phyloP scores from a whole-genome alignment of 2,797 vertebrate species.

The Crenichthys baileyi region DNA sequence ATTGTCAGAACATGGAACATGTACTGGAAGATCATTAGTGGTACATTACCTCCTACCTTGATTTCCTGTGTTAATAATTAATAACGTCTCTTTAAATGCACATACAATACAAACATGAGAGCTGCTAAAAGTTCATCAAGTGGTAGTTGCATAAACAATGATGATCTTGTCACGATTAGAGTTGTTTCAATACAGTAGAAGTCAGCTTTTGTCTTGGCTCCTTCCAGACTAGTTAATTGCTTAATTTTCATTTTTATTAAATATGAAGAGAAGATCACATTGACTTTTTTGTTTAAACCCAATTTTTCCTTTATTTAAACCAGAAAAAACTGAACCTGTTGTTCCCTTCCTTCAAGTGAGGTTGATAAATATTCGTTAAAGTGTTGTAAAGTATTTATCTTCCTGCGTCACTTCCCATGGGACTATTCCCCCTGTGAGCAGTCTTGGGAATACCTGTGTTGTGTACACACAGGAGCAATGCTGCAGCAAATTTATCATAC shows the following conservation, averaged over 20 bases:
- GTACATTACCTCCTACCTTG: neutral
- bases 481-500: constrained; percentile 65
- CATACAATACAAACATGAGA: neutral
- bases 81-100: neutral
- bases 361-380: constrained; percentile 59
- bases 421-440: constrained; percentile 21
- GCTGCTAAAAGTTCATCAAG: neutral
- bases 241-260: too few relatives aligned
- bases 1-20: neutral
- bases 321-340: constrained; percentile 34
- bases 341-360: constrained; percentile 30
- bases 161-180: neutral
- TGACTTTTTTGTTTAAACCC: constrained; percentile 18
- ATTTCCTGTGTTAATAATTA: neutral
- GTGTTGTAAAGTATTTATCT: constrained; percentile 33
- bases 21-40: neutral
- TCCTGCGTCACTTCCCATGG: constrained; percentile 5
- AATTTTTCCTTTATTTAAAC: constrained; percentile 21
- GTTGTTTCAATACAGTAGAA: neutral
- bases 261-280: too few relatives aligned
- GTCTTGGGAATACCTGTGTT: constrained; percentile 40
- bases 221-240: too few relatives aligned
- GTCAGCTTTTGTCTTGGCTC: too few relatives aligned
- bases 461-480: constrained; percentile 38
- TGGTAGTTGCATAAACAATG: neutral